These are phyloP conservation scores for Ctenomys sociabilis DNA, from an alignment of 2,113 vertebrate species.

Conservation along the genomic window DNA sequence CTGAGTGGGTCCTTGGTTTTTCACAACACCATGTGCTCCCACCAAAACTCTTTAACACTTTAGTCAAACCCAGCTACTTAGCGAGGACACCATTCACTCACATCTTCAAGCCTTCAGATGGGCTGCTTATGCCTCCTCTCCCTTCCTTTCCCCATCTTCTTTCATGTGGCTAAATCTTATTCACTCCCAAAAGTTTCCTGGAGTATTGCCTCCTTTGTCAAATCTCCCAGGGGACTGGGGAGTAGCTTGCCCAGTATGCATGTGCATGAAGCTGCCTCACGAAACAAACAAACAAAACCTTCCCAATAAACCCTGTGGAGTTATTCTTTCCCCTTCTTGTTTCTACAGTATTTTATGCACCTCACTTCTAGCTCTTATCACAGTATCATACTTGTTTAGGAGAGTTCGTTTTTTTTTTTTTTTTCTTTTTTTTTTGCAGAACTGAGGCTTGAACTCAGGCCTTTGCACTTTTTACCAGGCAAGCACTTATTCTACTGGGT, in stretches of 20 bases:
- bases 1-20: not conserved
- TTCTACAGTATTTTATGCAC: not conserved
- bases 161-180: constrained; percentile 50
- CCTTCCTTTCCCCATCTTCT: not conserved
- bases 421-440: too few species aligned
- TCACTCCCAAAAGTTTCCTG: constrained; percentile 27
- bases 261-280: not conserved
- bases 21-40: constrained; percentile 34
- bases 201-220: constrained; percentile 60
- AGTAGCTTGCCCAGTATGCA: not conserved
- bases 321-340: not conserved
- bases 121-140: not conserved
- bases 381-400: not conserved
- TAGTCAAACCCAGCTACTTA: not conserved
- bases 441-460: too few species aligned
- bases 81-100: not conserved
- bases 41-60: constrained; percentile 52
- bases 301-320: not conserved
- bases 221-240: not conserved
- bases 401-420: too few species aligned
- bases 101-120: not conserved
- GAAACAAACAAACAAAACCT: not conserved
- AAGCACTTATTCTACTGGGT: too few species aligned
- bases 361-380: constrained; percentile 7
- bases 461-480: too few species aligned